A percentile compares a stretch with the other conserved stretches of the same genome.
These are phyloP conservation scores for Nycteola revayana DNA, from an alignment of 2,888 invertebrate species.

Conservation along the genomic window DNA sequence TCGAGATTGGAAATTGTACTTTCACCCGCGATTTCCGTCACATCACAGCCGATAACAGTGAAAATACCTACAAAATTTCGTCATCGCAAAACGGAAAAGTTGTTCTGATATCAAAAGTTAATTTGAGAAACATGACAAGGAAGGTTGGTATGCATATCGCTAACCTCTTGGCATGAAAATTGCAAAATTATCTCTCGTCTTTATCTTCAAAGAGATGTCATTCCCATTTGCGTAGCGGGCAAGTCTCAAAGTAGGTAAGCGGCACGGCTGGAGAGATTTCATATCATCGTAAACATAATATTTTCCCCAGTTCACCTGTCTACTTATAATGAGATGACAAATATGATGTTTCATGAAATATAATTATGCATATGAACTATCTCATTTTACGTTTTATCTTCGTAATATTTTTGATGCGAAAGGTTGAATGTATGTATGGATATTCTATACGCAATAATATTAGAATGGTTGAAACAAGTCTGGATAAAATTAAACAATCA, in stretches of 20 bases:
- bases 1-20: conserved; percentile 50
- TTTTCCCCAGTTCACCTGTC: conserved; percentile 60
- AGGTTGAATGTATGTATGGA: too few species aligned
- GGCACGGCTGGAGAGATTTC: conserved; percentile 61
- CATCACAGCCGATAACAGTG: conserved; percentile 29
- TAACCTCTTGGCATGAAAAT: conserved; percentile 70
- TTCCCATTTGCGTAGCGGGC: conserved; percentile 67
- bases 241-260: conserved; percentile 75
- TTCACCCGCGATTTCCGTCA: conserved; percentile 28
- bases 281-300: conserved; percentile 61
- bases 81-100: conserved; percentile 53
- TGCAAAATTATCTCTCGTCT: conserved; percentile 78
- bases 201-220: conserved; percentile 82
- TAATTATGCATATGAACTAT: too few species aligned
- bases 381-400: too few species aligned
- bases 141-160: conserved; percentile 55
- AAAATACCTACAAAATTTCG: conserved; percentile 42
- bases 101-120: conserved; percentile 65
- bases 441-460: too few species aligned
- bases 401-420: too few species aligned
- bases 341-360: conserved; percentile 48
- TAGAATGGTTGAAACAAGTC: too few species aligned
- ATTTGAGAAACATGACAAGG: conserved; percentile 68
- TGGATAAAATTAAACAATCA: too few species aligned
- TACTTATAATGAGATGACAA: conserved; percentile 45